These are phyloP conservation scores for Phalacrocorax brasilianus DNA, from an alignment of 2,113 vertebrate genomes.

Conservation along the genomic window DNA sequence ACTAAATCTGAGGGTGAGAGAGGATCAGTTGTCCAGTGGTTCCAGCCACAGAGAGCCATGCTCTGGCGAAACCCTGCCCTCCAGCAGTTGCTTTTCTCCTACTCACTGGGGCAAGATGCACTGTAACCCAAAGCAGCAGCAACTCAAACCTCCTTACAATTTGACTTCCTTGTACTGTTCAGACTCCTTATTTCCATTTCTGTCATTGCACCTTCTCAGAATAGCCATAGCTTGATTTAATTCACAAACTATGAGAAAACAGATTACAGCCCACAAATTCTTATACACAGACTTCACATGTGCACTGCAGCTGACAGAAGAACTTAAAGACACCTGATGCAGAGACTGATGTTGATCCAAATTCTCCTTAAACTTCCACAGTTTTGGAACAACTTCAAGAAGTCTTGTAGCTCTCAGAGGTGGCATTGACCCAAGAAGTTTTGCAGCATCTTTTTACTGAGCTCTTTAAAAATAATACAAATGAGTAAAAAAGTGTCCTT, in stretches of 20 bases:
- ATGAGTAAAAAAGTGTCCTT: neutral
- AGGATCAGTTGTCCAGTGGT: neutral
- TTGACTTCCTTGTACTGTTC: neutral
- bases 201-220: neutral
- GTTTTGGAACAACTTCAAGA: neutral
- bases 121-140: neutral
- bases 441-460: neutral
- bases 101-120: neutral
- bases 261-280: neutral
- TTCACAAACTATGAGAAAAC: too few relatives aligned
- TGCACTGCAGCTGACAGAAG: neutral
- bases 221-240: neutral
- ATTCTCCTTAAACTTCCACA: neutral
- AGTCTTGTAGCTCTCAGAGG: neutral
- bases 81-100: neutral
- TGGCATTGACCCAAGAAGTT: neutral
- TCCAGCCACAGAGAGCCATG: neutral
- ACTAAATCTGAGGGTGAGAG: neutral
- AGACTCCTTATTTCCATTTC: neutral
- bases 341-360: neutral
- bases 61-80: neutral
- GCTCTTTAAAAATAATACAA: neutral
- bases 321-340: neutral
- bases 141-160: neutral
- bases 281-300: accelerated